These are phyloP conservation scores for Panthera uncia DNA, from an alignment of 2,113 vertebrate species.

Conservation along the genomic window DNA sequence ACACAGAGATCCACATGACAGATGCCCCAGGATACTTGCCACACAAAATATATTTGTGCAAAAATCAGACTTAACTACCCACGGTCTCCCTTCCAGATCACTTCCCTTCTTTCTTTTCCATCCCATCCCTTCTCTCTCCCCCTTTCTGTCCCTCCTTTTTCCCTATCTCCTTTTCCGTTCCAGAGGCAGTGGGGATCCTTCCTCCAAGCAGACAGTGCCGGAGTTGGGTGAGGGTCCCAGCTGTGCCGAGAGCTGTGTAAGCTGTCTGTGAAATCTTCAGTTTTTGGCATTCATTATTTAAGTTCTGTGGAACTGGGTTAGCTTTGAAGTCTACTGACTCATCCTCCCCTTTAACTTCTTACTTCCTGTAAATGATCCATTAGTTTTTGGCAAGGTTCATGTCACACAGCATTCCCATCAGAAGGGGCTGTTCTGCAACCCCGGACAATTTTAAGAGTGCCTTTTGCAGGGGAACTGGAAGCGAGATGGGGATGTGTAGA, in stretches of 20 bases:
- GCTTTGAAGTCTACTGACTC: slow-evolving; percentile 85
- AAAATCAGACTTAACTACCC: background rate
- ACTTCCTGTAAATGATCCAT: slow-evolving; percentile 85
- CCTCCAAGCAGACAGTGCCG: background rate
- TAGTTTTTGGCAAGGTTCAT: slow-evolving; percentile 81
- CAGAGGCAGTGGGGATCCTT: background rate
- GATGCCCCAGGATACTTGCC: slow-evolving; percentile 1
- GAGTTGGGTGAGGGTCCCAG: background rate
- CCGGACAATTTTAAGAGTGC: background rate
- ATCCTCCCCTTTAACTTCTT: slow-evolving; percentile 83
- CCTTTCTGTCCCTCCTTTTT: background rate
- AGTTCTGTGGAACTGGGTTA: slow-evolving; percentile 83
- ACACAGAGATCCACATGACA: slow-evolving; percentile 49
- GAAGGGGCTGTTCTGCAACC: slow-evolving; percentile 68
- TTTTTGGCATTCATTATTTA: slow-evolving; percentile 84
- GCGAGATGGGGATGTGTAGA: slow-evolving; percentile 40
- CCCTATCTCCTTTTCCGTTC: background rate
- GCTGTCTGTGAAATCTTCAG: slow-evolving; percentile 68
- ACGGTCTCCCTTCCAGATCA: background rate
- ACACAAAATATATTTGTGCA: background rate
- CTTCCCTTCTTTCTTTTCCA: background rate
- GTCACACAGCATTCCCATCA: slow-evolving; percentile 72
- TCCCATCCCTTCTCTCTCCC: background rate
- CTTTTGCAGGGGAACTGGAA: slow-evolving; percentile 52
- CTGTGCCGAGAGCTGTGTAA: background rate